Evolutionary conservation across 2,797 vertebrate genomes (phyloP), one percentile per base, ranked within the genome.

Genomic region (Thripadectes ignobilis): DNA sequence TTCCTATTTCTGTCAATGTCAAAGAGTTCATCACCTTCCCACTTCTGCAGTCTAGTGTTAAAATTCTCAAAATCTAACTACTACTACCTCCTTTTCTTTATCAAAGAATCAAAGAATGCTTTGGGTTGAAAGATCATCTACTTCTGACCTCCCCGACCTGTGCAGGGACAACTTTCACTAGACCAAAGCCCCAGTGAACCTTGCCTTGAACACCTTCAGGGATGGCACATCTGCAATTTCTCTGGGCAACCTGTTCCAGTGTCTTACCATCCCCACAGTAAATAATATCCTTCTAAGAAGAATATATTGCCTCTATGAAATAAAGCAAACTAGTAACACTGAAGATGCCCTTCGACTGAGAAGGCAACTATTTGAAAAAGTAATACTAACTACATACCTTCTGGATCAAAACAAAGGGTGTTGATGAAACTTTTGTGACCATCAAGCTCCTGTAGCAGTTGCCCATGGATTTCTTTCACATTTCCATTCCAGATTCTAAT

Each of bases 351-450:
- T 80, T 83, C 26, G 34, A 7, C 1, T 54, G 24, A 52, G 78
- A 51, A 55, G 36, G 43, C 13, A 58, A 23, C 12, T 73, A 36
- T 38, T 48, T 77, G 39, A 68, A 73, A 85, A 89, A 80, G 61
- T 74, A 85, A 5, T 59, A 76, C 17, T 46, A 74, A 49, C 43
- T 59, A 95, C 91, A 39, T 98, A 99, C 99, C 99, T 98, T 99
- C 99, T 61, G 95, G 92, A 98, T 99, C 99, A 96, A 99, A 99
- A 94, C 99, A 99, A 86, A 99, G 84, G 0, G 98, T 98, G 94
- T 99, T 99, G 97, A 99, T 98, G 93, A 99, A 99, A 94, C 98
- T 98, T 97, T 89, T 97, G 97, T 99, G 99, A 59, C 98, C 98
- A 75, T 99, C 98, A 78, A 99, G 98, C 96, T 99, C 99, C 95